Conservation (phyloP, 23 tunicate genomes). For the Ciona savignyi region DNA sequence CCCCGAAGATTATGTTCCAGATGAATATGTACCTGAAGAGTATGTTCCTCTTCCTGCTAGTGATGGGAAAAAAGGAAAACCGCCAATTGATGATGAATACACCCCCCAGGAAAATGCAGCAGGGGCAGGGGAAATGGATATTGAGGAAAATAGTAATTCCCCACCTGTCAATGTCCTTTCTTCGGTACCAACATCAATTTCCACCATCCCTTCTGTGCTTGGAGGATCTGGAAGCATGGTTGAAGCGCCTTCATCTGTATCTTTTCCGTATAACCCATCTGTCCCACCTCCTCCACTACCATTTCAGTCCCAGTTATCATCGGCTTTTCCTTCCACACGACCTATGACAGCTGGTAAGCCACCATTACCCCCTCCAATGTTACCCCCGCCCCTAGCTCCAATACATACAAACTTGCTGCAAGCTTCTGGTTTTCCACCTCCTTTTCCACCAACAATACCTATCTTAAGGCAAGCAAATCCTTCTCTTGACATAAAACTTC, state of each 20-base stretch:
- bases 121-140: conserved; percentile 69
- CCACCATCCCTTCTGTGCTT: conserved; percentile 31
- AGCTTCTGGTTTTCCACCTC: neutral
- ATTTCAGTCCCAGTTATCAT: neutral
- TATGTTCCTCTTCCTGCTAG: neutral
- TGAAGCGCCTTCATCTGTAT: conserved; percentile 1
- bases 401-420: neutral
- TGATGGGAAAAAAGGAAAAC: neutral
- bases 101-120: neutral
- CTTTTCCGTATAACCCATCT: neutral
- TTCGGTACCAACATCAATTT: conserved; percentile 7
- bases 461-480: neutral
- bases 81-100: neutral
- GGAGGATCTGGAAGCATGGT: conserved; percentile 8
- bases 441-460: conserved; percentile 1
- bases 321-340: neutral
- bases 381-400: neutral
- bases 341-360: conserved; percentile 1
- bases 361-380: neutral
- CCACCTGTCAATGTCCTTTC: neutral
- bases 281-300: conserved; percentile 8
- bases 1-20: neutral
- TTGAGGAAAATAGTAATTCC: conserved; percentile 28
- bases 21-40: neutral
- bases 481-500: neutral